Base-by-base conservation (phyloP, 2,797 vertebrate species). In the Rhincodon typus region DNA sequence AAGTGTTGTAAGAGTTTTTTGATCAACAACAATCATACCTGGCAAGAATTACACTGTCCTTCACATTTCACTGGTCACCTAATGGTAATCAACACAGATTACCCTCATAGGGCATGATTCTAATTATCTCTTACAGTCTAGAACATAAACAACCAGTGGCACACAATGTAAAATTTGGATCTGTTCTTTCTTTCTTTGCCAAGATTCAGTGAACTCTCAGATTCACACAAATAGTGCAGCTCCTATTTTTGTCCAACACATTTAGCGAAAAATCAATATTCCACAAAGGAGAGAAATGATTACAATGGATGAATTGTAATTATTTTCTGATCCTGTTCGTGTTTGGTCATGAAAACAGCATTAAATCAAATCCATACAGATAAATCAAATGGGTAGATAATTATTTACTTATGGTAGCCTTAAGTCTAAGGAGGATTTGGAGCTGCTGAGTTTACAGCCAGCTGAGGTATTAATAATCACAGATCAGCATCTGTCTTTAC, bases 61-160 rank as follows among this genome's bases (percentile, higher is more conserved):
- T 98, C 98, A 98, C 97, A 97, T 97, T 96, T 97, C 97, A 97
- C 97, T 98, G 97, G 97, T 97, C 98, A 97, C 97, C 97, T 97
- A 97, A 96, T 96, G 96, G 97, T 97, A 97, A 97, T 98, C 97
- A 97, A 97, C 96, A 70, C 96, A 93, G 96, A 96, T 97, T 97
- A 98, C 96, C 96, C 97, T 96, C 96, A 77, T 96, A 96, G 50
- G 17, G 96, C 96, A 96, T 96, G 94, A 96, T 96, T 97, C 97
- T 97, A 97, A 97, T 98, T 97, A 97, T 96, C 96, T 96, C 82
- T 96, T 96, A 96, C 97, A 96, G 96, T 90, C 96, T 96, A 96
- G 96, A 90, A 86, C 74, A 95, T 95, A 97, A 97, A 96, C 97
- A 96, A 96, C 95, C 96, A 95, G 96, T 74, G 96, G 96, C 0